Evolutionary conservation across 2,797 vertebrate genomes (phyloP).

Genomic region (Pogoniulus pusillus): DNA sequence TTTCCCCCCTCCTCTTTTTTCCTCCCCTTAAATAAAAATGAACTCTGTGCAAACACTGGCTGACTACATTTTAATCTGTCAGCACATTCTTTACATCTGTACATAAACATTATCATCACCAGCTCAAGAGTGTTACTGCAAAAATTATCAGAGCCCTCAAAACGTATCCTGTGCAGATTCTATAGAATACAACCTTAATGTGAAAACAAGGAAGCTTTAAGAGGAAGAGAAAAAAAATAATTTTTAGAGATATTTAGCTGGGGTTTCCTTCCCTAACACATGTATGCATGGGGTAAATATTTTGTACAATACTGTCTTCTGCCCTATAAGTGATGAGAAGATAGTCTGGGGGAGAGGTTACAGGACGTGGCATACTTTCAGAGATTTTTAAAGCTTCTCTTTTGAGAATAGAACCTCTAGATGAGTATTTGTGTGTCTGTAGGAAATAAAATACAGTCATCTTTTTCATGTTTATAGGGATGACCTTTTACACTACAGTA

Average conservation of each 20-base stretch:
- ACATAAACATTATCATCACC: slow-evolving; percentile 78
- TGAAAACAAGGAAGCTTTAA: slow-evolving; percentile 53
- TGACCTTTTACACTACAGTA: slow-evolving; percentile 70
- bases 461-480: slow-evolving; percentile 69
- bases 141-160: slow-evolving; percentile 71
- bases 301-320: slow-evolving; percentile 53
- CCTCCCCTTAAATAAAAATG: slow-evolving; percentile 59
- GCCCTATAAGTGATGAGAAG: slow-evolving; percentile 55
- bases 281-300: slow-evolving; percentile 46
- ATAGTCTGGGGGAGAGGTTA: neutral
- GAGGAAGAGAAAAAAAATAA: neutral
- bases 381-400: slow-evolving; percentile 36
- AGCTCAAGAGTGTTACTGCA: slow-evolving; percentile 70
- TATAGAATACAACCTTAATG: slow-evolving; percentile 54
- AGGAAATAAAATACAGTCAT: slow-evolving; percentile 47
- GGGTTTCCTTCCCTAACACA: neutral
- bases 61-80: slow-evolving; percentile 76
- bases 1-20: too few relatives aligned
- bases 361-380: neutral
- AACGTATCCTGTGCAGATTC: slow-evolving; percentile 54
- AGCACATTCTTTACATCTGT: slow-evolving; percentile 78
- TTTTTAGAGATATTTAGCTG: slow-evolving; percentile 46
- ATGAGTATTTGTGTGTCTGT: slow-evolving; percentile 7
- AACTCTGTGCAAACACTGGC: slow-evolving; percentile 53
- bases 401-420: slow-evolving; percentile 15